A percentile compares a stretch with the other conserved stretches of the same genome.
phyloP scores from a whole-genome alignment of 2,888 invertebrate species.

The Zaprionus bogoriensis region DNA sequence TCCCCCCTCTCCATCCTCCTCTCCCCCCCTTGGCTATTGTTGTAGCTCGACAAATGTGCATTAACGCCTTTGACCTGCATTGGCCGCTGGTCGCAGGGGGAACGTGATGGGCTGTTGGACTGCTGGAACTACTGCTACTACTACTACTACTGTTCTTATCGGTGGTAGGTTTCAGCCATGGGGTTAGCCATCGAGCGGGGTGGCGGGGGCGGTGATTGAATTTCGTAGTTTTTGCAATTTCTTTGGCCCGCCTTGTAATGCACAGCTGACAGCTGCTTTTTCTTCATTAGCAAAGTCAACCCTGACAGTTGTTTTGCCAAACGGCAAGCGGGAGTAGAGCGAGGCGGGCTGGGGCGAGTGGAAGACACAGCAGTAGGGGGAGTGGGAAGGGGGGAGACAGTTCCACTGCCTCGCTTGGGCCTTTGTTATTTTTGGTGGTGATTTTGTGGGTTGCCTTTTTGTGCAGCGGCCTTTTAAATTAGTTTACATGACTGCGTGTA shows the following conservation, averaged over 20 bases:
- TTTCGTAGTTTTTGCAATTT: constrained; percentile 76
- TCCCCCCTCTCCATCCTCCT: background rate
- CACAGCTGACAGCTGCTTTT: constrained; percentile 78
- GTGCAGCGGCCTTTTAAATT: constrained; percentile 70
- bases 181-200: background rate
- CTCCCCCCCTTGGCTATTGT: background rate
- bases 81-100: constrained; percentile 17
- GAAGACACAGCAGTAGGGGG: background rate
- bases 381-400: constrained; percentile 2
- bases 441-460: constrained; percentile 62
- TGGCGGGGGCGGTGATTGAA: constrained; percentile 59
- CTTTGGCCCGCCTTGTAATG: constrained; percentile 67
- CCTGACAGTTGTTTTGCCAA: constrained; percentile 42
- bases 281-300: constrained; percentile 77
- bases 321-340: background rate
- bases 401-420: constrained; percentile 22
- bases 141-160: too few species aligned
- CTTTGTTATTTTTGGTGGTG: constrained; percentile 61
- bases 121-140: background rate
- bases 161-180: constrained; percentile 24
- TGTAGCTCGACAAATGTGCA: constrained; percentile 66
- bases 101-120: constrained; percentile 1
- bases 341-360: too few species aligned
- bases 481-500: constrained; percentile 76
- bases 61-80: constrained; percentile 78